Base-by-base conservation (phyloP, 2,888 invertebrate genomes). In the Tenthredo mesomela region DNA sequence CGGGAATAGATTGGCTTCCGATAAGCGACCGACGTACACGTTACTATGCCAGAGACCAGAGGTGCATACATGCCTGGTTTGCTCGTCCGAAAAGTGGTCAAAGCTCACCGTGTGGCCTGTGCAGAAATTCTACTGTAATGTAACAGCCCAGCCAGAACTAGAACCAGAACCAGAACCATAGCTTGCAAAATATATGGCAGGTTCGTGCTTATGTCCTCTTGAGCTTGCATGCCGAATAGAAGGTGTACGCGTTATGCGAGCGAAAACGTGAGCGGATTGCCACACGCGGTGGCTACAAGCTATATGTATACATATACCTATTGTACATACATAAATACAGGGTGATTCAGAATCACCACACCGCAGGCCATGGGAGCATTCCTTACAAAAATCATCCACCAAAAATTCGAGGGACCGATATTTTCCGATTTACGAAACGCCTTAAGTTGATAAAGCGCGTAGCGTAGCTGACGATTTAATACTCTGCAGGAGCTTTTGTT, bases 121-220 rank as follows among this genome's bases (percentile, higher is more conserved):
- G 40, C 54, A 33, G 77, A 77, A 82, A 87, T 70, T 84, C 83
- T 85, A 70, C 70, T 84, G 86, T 86, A 88, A 88, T 86, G 87
- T 87, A 88, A 87, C 87, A 85, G 86, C 87, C 58, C 25, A 88
- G 33, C 77, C 21, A 18, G 40, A 40, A 37, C 43, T 40, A 78
- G 78, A 80, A 4, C 40, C 86, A 18, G 40, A 40, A 37, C 40
- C 86, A 88, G 87, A 87, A 84, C 86, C 78, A 85, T 88, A 85
- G 87, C 87, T 86, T 78, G 86, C 86, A 86, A 89, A 89, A 90
- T 90, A 89, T 90, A 90, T 86, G 90, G 89, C 88, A 86, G 86
- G 78, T 86, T 90, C 90, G 89, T 90, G 89, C 86, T 83, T 29
- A 75, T 83, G 82, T 25, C 84, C 73, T 85, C 85, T 84, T 82